A percentile compares a stretch with the other conserved stretches of the same genome.
phyloP scores from a whole-genome alignment of 53 echinoderm and acorn worm species.

The Glandiceps talaboti region DNA sequence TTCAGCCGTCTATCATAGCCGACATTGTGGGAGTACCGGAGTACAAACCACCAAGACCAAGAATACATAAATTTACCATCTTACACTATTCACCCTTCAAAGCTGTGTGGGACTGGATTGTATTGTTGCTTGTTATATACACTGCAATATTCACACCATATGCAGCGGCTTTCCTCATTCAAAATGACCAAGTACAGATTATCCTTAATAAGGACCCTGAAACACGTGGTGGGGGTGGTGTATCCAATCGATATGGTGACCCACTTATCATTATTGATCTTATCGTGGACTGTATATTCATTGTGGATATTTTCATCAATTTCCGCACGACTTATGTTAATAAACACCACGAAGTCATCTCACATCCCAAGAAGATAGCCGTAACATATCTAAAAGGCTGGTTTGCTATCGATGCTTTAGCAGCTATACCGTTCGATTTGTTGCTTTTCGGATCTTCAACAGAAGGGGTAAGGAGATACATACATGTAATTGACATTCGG shows the following conservation, averaged over 20 bases:
- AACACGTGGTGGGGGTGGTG: constrained; percentile 60
- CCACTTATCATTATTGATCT: constrained; percentile 86
- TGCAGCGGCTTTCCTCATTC: constrained; percentile 34
- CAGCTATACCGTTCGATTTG: constrained; percentile 95
- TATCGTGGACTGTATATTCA: constrained; percentile 95
- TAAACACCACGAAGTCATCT: constrained; percentile 77
- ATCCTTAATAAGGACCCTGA: constrained; percentile 85
- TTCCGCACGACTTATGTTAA: constrained; percentile 86
- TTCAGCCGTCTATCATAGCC: neutral
- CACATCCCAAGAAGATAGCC: constrained; percentile 92
- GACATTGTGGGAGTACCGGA: neutral
- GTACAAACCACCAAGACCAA: neutral
- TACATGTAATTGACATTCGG: too few relatives aligned
- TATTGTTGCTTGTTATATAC: constrained; percentile 80
- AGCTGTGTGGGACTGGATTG: constrained; percentile 99
- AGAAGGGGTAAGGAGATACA: constrained; percentile 82
- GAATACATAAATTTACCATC: constrained; percentile 84
- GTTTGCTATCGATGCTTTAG: constrained; percentile 89
- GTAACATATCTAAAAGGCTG: constrained; percentile 92
- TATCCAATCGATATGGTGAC: constrained; percentile 60
- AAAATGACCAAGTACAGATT: constrained; percentile 33
- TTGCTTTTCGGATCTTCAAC: constrained; percentile 81
- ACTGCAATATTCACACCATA: constrained; percentile 98
- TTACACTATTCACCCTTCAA: constrained; percentile 99
- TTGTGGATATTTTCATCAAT: constrained; percentile 96